Conservation (phyloP, 2,888 invertebrate species). For the Volucella zonaria region DNA sequence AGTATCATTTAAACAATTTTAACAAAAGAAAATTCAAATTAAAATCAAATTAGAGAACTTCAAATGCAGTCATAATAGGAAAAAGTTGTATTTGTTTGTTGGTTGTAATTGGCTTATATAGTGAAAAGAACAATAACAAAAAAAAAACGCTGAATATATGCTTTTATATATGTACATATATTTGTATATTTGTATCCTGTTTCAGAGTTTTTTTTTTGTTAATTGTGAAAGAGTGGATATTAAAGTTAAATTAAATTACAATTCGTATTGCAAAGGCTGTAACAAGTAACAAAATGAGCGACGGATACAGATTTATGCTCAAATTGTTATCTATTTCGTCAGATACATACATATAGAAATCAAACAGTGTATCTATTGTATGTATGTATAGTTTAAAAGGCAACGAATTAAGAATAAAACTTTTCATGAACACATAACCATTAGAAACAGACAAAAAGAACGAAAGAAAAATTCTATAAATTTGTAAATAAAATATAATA, state of each 20-base stretch:
- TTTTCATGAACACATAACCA: conserved; percentile 36
- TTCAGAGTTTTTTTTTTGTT: conserved; percentile 4
- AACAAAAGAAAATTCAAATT: conserved; percentile 2
- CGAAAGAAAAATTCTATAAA: not conserved
- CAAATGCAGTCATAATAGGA: conserved; percentile 44
- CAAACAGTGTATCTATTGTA: conserved; percentile 34
- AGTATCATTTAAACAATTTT: conserved; percentile 37
- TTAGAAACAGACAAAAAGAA: not conserved
- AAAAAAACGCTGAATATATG: not conserved
- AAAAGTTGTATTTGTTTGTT: conserved; percentile 15
- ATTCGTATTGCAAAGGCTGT: not conserved
- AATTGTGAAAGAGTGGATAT: conserved; percentile 16
- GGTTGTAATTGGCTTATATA: not conserved
- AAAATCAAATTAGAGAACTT: conserved; percentile 19
- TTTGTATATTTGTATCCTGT: conserved; percentile 9
- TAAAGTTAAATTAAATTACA: conserved; percentile 3
- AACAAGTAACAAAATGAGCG: not conserved
- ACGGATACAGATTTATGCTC: not conserved
- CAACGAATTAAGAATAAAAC: not conserved
- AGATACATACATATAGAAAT: conserved; percentile 1
- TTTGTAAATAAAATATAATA: conserved; percentile 16
- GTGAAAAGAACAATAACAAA: conserved; percentile 11
- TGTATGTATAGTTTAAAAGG: not conserved
- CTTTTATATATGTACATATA: not conserved
- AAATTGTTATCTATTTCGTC: conserved; percentile 11